phyloP scores from a whole-genome alignment of 2,797 vertebrate species.

The Oreonectes daqikongensis region DNA sequence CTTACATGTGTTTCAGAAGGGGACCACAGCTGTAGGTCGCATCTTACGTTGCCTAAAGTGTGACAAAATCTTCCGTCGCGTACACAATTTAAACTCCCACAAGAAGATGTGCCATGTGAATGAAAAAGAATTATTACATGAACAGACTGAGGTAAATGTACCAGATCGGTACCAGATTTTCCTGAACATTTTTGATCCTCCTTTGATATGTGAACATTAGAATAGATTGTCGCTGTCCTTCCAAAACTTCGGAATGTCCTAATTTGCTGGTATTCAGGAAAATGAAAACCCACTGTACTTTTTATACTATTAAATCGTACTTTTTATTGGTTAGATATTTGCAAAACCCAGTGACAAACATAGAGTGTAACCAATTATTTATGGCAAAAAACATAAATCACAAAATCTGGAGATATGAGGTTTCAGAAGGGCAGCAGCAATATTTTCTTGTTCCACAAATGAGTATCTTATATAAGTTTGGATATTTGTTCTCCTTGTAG shows the following conservation, averaged over 20 bases:
- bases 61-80: constrained; percentile 33
- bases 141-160: background rate
- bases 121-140: constrained; percentile 12
- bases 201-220: too few relatives aligned
- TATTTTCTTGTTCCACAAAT: background rate
- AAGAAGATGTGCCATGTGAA: constrained; percentile 35
- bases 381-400: too few relatives aligned
- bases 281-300: too few relatives aligned
- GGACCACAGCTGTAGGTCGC: constrained; percentile 19
- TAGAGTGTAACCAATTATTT: too few relatives aligned
- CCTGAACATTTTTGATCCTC: background rate
- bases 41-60: constrained; percentile 42
- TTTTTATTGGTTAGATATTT: too few relatives aligned
- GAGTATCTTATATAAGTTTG: background rate
- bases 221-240: too few relatives aligned
- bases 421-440: too few relatives aligned
- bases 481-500: constrained; percentile 24
- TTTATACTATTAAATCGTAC: too few relatives aligned
- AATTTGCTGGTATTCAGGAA: too few relatives aligned
- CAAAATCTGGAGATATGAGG: too few relatives aligned
- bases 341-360: too few relatives aligned
- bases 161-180: background rate
- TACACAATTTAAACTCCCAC: constrained; percentile 35
- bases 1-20: constrained; percentile 41
- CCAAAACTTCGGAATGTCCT: background rate